phyloP scores from a whole-genome alignment of 2,797 vertebrate species.

The Meriones psammophilus region DNA sequence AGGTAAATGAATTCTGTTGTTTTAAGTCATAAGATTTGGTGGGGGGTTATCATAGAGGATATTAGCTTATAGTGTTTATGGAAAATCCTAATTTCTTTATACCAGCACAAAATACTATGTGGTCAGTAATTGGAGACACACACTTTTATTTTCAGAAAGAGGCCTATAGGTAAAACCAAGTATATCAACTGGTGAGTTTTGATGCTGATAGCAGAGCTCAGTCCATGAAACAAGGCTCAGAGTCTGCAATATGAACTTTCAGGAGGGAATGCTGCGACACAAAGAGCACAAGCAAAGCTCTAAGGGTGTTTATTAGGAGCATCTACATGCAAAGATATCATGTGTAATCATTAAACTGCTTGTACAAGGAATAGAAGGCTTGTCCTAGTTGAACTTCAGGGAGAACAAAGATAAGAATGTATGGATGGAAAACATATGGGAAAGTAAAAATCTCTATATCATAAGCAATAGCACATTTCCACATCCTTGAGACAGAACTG shows the following conservation, averaged over 20 bases:
- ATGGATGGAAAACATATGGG: background rate
- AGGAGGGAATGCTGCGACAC: too few relatives aligned
- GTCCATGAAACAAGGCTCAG: background rate
- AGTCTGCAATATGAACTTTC: background rate
- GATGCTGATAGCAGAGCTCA: background rate
- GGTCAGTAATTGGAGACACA: background rate
- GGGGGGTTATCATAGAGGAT: background rate
- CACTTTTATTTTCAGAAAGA: conserved; percentile 26
- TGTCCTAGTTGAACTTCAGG: background rate
- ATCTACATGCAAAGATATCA: background rate
- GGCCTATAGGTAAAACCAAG: background rate
- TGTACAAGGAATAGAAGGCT: background rate
- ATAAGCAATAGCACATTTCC: background rate
- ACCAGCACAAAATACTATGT: background rate
- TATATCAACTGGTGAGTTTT: background rate
- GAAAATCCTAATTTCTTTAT: background rate
- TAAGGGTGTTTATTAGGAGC: background rate
- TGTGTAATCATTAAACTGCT: background rate
- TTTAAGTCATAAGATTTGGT: background rate
- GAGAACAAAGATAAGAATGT: background rate
- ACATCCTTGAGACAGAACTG: background rate
- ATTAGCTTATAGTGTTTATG: background rate
- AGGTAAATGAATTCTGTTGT: background rate
- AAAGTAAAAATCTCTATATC: background rate
- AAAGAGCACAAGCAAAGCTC: background rate